phyloP scores from a whole-genome alignment of 2,888 invertebrate species.

The Trisateles emortualis region DNA sequence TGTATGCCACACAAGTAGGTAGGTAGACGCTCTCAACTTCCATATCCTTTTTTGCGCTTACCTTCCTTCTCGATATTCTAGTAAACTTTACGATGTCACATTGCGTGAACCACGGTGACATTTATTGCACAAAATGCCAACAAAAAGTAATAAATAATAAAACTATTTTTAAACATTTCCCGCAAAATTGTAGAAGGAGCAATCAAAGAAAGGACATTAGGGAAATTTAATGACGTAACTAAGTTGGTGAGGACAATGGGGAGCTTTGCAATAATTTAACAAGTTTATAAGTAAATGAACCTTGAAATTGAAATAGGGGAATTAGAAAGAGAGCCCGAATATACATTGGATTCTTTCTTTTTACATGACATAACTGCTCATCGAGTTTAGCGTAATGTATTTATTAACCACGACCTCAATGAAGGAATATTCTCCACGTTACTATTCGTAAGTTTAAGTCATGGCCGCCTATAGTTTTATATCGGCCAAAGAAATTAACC shows the following conservation, averaged over 20 bases:
- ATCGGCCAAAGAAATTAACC: too few relatives aligned
- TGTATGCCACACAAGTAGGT: too few relatives aligned
- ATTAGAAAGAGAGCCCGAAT: slow-evolving; percentile 19
- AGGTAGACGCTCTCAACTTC: too few relatives aligned
- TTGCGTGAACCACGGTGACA: too few relatives aligned
- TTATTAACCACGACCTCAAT: background rate
- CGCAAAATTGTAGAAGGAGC: slow-evolving; percentile 7
- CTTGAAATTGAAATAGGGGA: slow-evolving; percentile 47
- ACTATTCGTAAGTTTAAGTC: too few relatives aligned
- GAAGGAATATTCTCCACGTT: too few relatives aligned
- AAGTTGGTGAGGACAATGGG: slow-evolving; percentile 24
- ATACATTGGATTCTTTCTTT: background rate
- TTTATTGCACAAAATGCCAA: background rate
- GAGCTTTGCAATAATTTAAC: slow-evolving; percentile 39
- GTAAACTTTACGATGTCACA: too few relatives aligned
- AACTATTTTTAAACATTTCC: background rate
- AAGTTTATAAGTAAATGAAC: slow-evolving; percentile 45
- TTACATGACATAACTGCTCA: background rate
- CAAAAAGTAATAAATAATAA: slow-evolving; percentile 4
- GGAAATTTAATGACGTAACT: slow-evolving; percentile 24
- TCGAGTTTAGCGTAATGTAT: background rate
- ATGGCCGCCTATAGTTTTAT: too few relatives aligned
- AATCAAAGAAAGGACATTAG: slow-evolving; percentile 34
- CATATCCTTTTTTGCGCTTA: too few relatives aligned
- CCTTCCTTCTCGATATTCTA: too few relatives aligned